A percentile compares a stretch with the other conserved stretches of the same genome.
phyloP scores from a whole-genome alignment of 2,113 vertebrate genomes.

The Proterorhinus semilunaris region DNA sequence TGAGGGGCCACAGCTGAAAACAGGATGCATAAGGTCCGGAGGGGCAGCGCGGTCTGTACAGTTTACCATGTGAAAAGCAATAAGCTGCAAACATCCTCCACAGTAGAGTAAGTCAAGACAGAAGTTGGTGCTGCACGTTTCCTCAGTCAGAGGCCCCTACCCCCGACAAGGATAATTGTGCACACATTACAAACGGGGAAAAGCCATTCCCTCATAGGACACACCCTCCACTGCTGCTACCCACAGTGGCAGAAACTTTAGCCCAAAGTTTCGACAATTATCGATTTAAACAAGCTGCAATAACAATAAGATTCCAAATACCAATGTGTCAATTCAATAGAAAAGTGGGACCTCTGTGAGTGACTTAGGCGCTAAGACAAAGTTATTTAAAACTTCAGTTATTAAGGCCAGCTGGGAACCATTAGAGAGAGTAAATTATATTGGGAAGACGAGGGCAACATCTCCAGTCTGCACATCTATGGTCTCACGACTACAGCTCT shows the following conservation, averaged over 20 bases:
- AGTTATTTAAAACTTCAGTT: constrained; percentile 34
- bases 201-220: constrained; percentile 44
- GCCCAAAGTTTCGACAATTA: neutral
- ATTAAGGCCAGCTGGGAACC: constrained; percentile 46
- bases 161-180: constrained; percentile 18
- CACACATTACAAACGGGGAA: neutral
- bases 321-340: constrained; percentile 3
- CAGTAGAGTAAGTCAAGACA: neutral
- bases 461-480: constrained; percentile 20
- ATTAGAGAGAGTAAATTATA: constrained; percentile 44
- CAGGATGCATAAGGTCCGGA: constrained; percentile 59
- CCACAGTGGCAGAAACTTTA: constrained; percentile 16
- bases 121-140: neutral
- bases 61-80: neutral
- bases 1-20: constrained; percentile 50
- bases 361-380: constrained; percentile 24
- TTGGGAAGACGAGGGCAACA: constrained; percentile 30
- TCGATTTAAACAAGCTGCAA: no score
- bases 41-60: constrained; percentile 34
- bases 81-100: neutral
- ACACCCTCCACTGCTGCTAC: constrained; percentile 49
- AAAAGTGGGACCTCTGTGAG: constrained; percentile 17
- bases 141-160: neutral
- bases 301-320: constrained; percentile 3
- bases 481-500: constrained; percentile 16